A percentile compares a stretch with the other conserved stretches of the same genome.
These are phyloP conservation scores for Rhopalosiphum maidis DNA, from an alignment of 1,140 invertebrate genomes.

Conservation along the genomic window DNA sequence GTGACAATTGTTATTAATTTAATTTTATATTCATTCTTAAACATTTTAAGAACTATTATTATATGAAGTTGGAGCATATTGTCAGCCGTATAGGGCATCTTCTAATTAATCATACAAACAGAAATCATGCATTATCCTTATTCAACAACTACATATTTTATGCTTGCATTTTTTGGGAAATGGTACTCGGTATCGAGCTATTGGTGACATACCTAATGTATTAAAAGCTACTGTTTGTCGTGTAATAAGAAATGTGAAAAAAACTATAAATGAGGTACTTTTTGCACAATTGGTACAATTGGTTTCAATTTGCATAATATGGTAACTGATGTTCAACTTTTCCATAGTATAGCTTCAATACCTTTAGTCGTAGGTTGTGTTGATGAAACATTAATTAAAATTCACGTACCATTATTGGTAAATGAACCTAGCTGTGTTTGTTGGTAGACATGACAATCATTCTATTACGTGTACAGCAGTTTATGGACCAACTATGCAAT, in stretches of 20 bases:
- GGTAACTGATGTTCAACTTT: constrained; percentile 40
- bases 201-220: constrained; percentile 60
- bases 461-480: constrained; percentile 61
- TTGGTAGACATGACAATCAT: constrained; percentile 61
- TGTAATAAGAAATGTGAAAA: constrained; percentile 56
- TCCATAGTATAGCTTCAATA: constrained; percentile 53
- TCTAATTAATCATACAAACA: constrained; percentile 56
- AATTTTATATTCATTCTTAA: not conserved
- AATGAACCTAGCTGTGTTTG: constrained; percentile 59
- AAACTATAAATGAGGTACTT: constrained; percentile 57
- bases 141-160: constrained; percentile 58
- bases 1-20: not conserved
- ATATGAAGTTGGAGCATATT: too few relatives aligned
- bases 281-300: constrained; percentile 58
- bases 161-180: constrained; percentile 60
- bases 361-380: constrained; percentile 48
- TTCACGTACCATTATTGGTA: constrained; percentile 58
- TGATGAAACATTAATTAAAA: constrained; percentile 60
- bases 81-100: constrained; percentile 50
- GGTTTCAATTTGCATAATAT: too few relatives aligned
- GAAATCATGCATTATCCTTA: constrained; percentile 58
- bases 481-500: constrained; percentile 59
- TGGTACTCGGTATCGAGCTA: constrained; percentile 59
- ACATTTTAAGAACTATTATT: not conserved
- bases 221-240: constrained; percentile 60